Base-by-base conservation (phyloP, 2,888 invertebrate genomes). In the Agrochola litura region DNA sequence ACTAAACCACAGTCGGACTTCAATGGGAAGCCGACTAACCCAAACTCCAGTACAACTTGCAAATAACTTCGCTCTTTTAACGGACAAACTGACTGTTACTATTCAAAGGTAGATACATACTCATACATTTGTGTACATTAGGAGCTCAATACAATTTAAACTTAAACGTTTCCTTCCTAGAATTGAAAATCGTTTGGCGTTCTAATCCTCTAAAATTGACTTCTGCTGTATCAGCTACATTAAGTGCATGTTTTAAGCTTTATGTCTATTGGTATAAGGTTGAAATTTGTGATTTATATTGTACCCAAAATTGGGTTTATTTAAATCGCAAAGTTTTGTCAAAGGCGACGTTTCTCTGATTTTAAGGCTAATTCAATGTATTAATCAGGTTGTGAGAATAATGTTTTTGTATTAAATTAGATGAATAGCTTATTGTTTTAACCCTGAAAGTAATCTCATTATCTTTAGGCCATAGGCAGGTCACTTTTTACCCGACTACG, bases 51-150 rank as follows among this genome's bases (percentile, higher is more conserved):
- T 67, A 43, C 16, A 63, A 81, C 71, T 77, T 68, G 56, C 37
- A 77, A 77, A 77, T 77, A 81, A 81, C 81, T 84, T 80, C 0
- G 14, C 0, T 37, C 3, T 67, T 58, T n/a, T 60, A 68, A 70
- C 72, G 30, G 30, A 73, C 68, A 66, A 64, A 69, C 67, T 77
- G 41, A 56, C n/a, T 16, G 43, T 25, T 60, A 49, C 72, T 12
- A 56, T 71, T 65, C 64, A 25, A 52, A 58, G 16, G 0, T 76
- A 52, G 6, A 65, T 37, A 58, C n/a, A 64, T 37, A 54, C 30
- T 30, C 41, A 43, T 65, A n/a, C 54, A 60, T 60, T 68, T 64
- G 2, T 61, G 10, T 43, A 54, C 3, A 56, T n/a, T 68, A 46
- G 16, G 8, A 46, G 6, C 37, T 41, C 43, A 72, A 68, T 54